These are phyloP conservation scores for Heteromyza rotundicornis DNA, from an alignment of 2,888 invertebrate genomes.

Conservation along the genomic window DNA sequence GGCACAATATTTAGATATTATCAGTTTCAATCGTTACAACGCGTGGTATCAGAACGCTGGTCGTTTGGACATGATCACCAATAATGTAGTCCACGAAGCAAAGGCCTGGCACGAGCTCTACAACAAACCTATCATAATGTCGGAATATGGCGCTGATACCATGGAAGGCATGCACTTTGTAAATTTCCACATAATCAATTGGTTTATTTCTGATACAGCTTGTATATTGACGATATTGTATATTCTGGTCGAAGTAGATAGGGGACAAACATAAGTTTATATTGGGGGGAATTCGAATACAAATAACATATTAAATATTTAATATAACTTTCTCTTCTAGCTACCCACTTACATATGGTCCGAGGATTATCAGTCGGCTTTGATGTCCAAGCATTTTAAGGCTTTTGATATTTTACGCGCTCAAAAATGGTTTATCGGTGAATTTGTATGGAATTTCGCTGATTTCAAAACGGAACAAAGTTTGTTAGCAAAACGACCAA, in stretches of 20 bases:
- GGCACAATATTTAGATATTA: slow-evolving; percentile 83
- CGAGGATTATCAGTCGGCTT: slow-evolving; percentile 89
- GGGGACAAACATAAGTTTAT: too few relatives aligned
- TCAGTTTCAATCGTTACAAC: slow-evolving; percentile 95
- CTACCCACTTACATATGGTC: slow-evolving; percentile 87
- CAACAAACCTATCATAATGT: slow-evolving; percentile 88
- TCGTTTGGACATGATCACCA: slow-evolving; percentile 74
- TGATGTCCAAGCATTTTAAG: slow-evolving; percentile 85
- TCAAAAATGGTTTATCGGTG: slow-evolving; percentile 86
- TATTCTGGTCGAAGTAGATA: too few relatives aligned
- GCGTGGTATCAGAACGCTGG: slow-evolving; percentile 93
- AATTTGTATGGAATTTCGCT: slow-evolving; percentile 99
- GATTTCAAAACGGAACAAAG: slow-evolving; percentile 95
- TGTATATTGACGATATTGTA: too few relatives aligned
- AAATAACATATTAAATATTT: neutral
- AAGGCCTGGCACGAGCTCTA: slow-evolving; percentile 77
- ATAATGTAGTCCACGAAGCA: slow-evolving; percentile 77
- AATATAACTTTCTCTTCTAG: slow-evolving; percentile 61
- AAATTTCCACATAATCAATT: slow-evolving; percentile 35
- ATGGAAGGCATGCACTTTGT: slow-evolving; percentile 90
- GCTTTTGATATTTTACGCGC: slow-evolving; percentile 84
- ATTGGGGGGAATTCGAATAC: neutral
- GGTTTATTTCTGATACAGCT: too few relatives aligned
- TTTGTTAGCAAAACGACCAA: slow-evolving; percentile 61
- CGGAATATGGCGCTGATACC: slow-evolving; percentile 97